phyloP scores from a whole-genome alignment of 2,888 invertebrate genomes.

The Coleophora deauratella region DNA sequence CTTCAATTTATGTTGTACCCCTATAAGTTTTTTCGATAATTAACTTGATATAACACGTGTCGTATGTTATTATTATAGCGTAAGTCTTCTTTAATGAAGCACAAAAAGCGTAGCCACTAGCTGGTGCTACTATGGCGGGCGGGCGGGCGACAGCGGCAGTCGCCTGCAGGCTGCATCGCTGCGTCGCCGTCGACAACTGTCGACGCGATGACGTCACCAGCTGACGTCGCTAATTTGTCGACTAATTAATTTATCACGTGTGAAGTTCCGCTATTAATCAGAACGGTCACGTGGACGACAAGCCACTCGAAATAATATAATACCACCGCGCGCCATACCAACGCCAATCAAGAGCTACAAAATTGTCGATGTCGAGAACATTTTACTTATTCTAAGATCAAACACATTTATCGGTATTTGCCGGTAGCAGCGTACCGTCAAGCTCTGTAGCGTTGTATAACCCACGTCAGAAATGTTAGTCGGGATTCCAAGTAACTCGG shows the following conservation, averaged over 20 bases:
- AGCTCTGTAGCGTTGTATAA: too few relatives aligned
- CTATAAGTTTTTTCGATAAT: constrained; percentile 12
- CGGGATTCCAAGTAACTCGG: too few relatives aligned
- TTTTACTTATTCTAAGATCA: too few relatives aligned
- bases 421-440: too few relatives aligned
- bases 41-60: too few relatives aligned
- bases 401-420: too few relatives aligned
- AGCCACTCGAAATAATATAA: constrained; percentile 7
- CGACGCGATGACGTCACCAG: constrained; percentile 34
- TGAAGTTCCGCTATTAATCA: constrained; percentile 51
- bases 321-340: too few relatives aligned
- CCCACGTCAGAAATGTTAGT: too few relatives aligned
- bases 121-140: constrained; percentile 25
- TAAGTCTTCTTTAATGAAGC: constrained; percentile 65
- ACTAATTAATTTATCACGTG: constrained; percentile 63
- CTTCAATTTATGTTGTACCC: not conserved
- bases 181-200: constrained; percentile 18
- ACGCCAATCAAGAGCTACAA: too few relatives aligned
- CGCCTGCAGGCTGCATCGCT: constrained; percentile 7
- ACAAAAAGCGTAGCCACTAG: constrained; percentile 35
- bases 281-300: constrained; percentile 31
- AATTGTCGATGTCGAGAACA: too few relatives aligned
- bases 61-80: constrained; percentile 7
- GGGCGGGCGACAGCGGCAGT: constrained; percentile 16
- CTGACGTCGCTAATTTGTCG: constrained; percentile 60